Evolutionary conservation across 2,113 vertebrate genomes (phyloP), one percentile per base, ranked within the genome.

Genomic region (Pantherophis guttatus): DNA sequence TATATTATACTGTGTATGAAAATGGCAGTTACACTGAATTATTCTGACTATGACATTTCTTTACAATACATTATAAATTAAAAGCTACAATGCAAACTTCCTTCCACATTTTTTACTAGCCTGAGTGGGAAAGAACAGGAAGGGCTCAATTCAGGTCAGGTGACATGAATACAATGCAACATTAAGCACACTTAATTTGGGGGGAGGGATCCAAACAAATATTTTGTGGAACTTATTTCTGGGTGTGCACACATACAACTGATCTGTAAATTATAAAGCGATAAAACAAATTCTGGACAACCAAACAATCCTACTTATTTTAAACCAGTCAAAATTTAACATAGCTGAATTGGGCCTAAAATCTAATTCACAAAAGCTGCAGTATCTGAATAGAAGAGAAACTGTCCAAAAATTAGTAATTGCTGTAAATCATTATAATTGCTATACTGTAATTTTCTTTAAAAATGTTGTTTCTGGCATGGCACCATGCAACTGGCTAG

Each of bases 401-500:
- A 33, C 23, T 87, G 91, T 88, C 33, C 75, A 91, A 86, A 24
- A 91, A 85, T 10, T 50, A 86, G 75, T 88, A 39, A 44, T 57
- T 52, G 55, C 57, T 21, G 0, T 81, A 81, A 44, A 44, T 44
- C 17, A 7, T 19, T 39, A 17, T 39, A 81, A 81, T 44, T 81
- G 17, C 33, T 81, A 91, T 91, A 94, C 33, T 81, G 91, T 91
- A 94, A 87, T 57, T 33, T n/a, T 90, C 59, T 86, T 19, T 21
- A 91, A 33, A 93, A 48, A 94, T 19, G 81, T 85, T 53, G 0
- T 81, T 92, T 92, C 3, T 85, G 94, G 94, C 95, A 92, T 92
- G 58, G 94, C 39, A 95, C 95, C 97, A 98, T 98, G 98, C 97
- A 8, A 87, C 10, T 12, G 91, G 93, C 96, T 94, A 95, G 97